Evolutionary conservation across 2,888 invertebrate genomes (phyloP).

Genomic region (Portevinia maculata): DNA sequence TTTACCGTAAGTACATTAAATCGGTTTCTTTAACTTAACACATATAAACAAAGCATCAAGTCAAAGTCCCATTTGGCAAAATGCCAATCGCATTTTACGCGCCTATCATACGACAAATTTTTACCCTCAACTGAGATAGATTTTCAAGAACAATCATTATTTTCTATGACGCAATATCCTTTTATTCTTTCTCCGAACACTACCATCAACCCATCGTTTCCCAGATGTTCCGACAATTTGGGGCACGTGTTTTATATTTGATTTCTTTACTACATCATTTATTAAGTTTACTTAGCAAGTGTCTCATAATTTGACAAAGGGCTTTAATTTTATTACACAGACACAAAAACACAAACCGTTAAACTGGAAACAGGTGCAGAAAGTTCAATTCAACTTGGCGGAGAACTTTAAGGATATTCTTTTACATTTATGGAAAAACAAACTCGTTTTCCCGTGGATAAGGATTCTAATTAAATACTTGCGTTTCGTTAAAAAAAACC

Average conservation of each 20-base stretch:
- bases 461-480: too few relatives aligned
- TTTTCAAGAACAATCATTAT: conserved; percentile 40
- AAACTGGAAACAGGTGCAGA: background rate
- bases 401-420: background rate
- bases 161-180: conserved; percentile 25
- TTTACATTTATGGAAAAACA: too few relatives aligned
- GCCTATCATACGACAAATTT: background rate
- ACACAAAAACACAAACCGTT: background rate
- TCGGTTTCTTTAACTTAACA: conserved; percentile 19
- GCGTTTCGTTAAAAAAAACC: too few relatives aligned
- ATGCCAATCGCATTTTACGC: conserved; percentile 25
- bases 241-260: conserved; percentile 28
- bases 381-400: background rate
- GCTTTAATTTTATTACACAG: background rate
- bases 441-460: too few relatives aligned
- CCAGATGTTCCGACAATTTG: conserved; percentile 15
- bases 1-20: conserved; percentile 38
- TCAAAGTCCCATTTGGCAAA: conserved; percentile 13
- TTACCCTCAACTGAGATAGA: conserved; percentile 15
- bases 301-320: conserved; percentile 22
- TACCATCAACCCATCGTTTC: conserved; percentile 2
- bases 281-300: conserved; percentile 18
- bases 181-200: background rate
- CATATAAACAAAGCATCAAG: conserved; percentile 12
- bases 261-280: conserved; percentile 31